phyloP scores from a whole-genome alignment of 1,140 invertebrate genomes.

The Cotesia typhae region DNA sequence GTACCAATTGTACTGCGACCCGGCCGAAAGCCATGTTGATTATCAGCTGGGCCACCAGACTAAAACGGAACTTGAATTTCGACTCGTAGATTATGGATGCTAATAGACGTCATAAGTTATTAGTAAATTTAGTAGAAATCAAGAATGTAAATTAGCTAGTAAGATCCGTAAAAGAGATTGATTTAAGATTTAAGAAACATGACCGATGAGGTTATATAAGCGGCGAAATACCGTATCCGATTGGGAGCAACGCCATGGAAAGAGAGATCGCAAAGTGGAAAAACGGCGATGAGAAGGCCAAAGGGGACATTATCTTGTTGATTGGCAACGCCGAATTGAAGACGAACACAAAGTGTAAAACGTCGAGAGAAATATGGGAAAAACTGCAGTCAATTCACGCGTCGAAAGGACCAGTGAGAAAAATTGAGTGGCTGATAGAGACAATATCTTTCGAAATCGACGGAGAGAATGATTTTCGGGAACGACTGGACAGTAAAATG shows the following conservation, averaged over 20 bases:
- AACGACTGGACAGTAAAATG: not conserved
- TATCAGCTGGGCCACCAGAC: too few species aligned
- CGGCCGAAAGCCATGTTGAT: too few species aligned
- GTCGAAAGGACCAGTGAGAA: constrained; percentile 32
- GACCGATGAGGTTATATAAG: not conserved
- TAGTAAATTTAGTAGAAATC: too few species aligned
- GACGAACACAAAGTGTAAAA: constrained; percentile 27
- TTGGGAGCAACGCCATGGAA: too few species aligned
- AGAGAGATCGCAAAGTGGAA: constrained; percentile 14
- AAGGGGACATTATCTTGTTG: constrained; percentile 40
- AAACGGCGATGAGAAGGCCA: constrained; percentile 34
- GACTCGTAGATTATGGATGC: too few species aligned
- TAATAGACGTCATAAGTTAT: too few species aligned
- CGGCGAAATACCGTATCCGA: too few species aligned
- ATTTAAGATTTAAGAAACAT: not conserved
- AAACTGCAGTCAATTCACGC: constrained; percentile 32
- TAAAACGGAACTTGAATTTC: too few species aligned
- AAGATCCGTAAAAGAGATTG: too few species aligned
- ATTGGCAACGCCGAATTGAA: constrained; percentile 40
- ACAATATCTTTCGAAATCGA: constrained; percentile 15
- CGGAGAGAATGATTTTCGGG: constrained; percentile 18
- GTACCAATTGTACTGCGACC: too few species aligned
- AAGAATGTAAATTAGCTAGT: too few species aligned
- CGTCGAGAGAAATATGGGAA: constrained; percentile 27
- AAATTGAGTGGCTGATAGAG: constrained; percentile 26